Evolutionary conservation across 2,888 invertebrate species (phyloP), one percentile per base, ranked within the genome.

Genomic region (Lutraria lutraria): DNA sequence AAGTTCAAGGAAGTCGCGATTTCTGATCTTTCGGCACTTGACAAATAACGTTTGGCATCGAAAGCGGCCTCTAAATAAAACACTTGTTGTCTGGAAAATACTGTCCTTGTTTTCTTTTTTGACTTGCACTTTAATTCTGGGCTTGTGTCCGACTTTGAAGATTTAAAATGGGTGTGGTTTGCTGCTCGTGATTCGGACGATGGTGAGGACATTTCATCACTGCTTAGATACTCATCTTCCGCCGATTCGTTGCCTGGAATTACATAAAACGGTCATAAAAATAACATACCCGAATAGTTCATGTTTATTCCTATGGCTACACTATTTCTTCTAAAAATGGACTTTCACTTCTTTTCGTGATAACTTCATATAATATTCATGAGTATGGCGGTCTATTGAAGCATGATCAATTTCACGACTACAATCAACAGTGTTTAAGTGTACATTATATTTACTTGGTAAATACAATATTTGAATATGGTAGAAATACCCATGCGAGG

Each of bases 71-170:
- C 94, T 19, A 94, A 83, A 79, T 93, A 94, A 81, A 94, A 94
- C 29, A 94, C 93, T 85, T 94, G 94, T 81, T 93, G 93, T 52
- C 94, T 83, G 8, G 94, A 94, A 89, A 94, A 94, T 54, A 94
- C 94, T 72, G 94, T 94, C 81, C 94, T 88, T 21, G 94, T 94
- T 90, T 94, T 94, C 91, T 94, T 94, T 76, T 93, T 93, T 2
- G 88, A 81, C 90, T 93, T 93, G 15, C 83, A 83, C 85, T 90
- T 89, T 6, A 87, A 63, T 3, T 88, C 81, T 16, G 88, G 85
- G 29, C 81, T 80, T 34, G 56, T 34, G 56, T 72, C 31, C 10
- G 60, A 80, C 79, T 85, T 56, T 60, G n/a, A 15, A 12, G 85
- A 60, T n/a, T 79, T 56, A 56, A 43, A 29, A 15, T 54, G 0